Conservation (phyloP, 2,888 invertebrate genomes). For the Oeneis ivallda region DNA sequence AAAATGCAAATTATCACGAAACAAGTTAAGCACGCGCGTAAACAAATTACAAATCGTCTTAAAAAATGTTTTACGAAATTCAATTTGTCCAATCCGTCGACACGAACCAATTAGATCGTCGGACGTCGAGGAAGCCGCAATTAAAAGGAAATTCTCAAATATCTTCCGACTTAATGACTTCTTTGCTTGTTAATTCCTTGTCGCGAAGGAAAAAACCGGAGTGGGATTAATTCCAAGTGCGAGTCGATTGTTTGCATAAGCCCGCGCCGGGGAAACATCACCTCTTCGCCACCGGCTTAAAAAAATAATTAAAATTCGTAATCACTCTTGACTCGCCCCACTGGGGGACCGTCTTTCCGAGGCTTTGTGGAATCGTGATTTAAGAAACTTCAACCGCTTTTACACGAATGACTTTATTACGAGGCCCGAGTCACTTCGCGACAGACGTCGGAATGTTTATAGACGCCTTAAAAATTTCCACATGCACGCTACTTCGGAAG, state of each 20-base stretch:
- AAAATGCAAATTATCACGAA: slow-evolving; percentile 34
- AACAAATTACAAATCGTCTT: slow-evolving; percentile 43
- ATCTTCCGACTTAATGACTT: slow-evolving; percentile 81
- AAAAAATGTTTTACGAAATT: slow-evolving; percentile 55
- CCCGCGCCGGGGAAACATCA: slow-evolving; percentile 77
- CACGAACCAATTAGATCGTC: slow-evolving; percentile 77
- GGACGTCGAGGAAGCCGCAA: slow-evolving; percentile 77
- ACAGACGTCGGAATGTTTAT: slow-evolving; percentile 70
- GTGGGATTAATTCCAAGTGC: slow-evolving; percentile 81
- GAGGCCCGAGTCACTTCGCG: slow-evolving; percentile 57
- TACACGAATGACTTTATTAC: slow-evolving; percentile 66
- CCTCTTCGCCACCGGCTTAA: slow-evolving; percentile 80
- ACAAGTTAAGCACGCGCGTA: slow-evolving; percentile 35
- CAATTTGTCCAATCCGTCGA: slow-evolving; percentile 67
- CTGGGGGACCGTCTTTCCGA: slow-evolving; percentile 64
- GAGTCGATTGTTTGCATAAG: slow-evolving; percentile 82
- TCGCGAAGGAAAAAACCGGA: slow-evolving; percentile 76
- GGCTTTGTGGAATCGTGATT: slow-evolving; percentile 54
- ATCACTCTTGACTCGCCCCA: slow-evolving; percentile 80
- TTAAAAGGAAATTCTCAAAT: slow-evolving; percentile 78
- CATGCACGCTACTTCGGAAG: slow-evolving; percentile 67
- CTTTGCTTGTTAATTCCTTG: slow-evolving; percentile 82
- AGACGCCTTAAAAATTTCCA: slow-evolving; percentile 67
- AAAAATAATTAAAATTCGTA: slow-evolving; percentile 83
- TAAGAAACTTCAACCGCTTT: slow-evolving; percentile 49